Conservation (phyloP, 2,113 vertebrate species). For the Ahaetulla prasina region DNA sequence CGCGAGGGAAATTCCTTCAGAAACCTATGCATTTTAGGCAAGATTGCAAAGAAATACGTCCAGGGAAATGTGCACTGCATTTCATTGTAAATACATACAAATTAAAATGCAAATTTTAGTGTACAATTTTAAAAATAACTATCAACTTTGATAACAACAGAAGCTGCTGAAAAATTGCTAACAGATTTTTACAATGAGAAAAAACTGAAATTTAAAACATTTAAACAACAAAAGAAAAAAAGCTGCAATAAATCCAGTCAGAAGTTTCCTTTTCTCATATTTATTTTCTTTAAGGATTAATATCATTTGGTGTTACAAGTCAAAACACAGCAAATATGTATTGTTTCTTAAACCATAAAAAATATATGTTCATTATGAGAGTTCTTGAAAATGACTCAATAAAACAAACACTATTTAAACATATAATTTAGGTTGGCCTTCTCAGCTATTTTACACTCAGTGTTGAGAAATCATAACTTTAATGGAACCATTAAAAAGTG, state of each 20-base stretch:
- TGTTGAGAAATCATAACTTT: neutral
- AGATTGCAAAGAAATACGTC: neutral
- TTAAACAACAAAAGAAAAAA: neutral
- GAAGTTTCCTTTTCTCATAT: neutral
- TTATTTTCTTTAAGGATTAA: neutral
- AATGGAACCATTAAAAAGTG: neutral
- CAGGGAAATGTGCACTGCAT: neutral
- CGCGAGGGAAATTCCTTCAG: neutral
- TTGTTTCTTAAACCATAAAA: neutral
- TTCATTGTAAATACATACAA: neutral
- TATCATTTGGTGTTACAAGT: constrained; percentile 29
- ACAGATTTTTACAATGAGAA: neutral
- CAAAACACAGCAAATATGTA: constrained; percentile 25
- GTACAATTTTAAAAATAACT: neutral
- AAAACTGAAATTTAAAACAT: neutral
- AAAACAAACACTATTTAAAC: constrained; percentile 36
- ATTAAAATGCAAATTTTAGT: neutral
- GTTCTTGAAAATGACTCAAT: constrained; percentile 36
- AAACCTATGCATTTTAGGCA: neutral
- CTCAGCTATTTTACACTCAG: neutral
- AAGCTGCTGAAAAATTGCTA: neutral
- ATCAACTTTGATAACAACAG: neutral
- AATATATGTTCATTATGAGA: constrained; percentile 24
- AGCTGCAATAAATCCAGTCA: neutral
- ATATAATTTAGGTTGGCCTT: neutral